These are phyloP conservation scores for Nomada ferruginata DNA, from an alignment of 2,888 invertebrate genomes.

Conservation along the genomic window DNA sequence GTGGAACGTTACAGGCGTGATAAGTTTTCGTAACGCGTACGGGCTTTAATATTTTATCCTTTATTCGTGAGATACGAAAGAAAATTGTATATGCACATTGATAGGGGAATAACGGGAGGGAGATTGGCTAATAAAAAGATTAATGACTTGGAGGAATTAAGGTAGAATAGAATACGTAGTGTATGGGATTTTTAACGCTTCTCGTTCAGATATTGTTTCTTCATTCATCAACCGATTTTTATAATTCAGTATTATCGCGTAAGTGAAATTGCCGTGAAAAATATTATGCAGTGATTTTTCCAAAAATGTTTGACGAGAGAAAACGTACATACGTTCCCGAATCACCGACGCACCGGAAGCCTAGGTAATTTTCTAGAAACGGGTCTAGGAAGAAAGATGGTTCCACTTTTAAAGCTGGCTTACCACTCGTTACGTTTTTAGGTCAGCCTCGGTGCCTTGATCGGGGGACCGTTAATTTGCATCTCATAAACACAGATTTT, in stretches of 20 bases:
- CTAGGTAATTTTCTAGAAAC: constrained; percentile 30
- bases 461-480: constrained; percentile 43
- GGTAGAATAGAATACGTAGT: too few species aligned
- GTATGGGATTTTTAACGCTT: too few species aligned
- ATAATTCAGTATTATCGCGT: background rate
- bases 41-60: too few species aligned
- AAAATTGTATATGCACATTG: too few species aligned
- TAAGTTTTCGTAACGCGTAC: too few species aligned
- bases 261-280: background rate
- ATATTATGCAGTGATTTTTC: background rate
- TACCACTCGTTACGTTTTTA: constrained; percentile 55
- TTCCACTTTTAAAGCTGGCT: constrained; percentile 46
- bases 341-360: background rate
- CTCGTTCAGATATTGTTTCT: too few species aligned
- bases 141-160: too few species aligned
- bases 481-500: constrained; percentile 48
- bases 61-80: too few species aligned
- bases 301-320: background rate
- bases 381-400: constrained; percentile 37
- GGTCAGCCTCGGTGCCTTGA: constrained; percentile 27
- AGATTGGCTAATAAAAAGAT: too few species aligned
- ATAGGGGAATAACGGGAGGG: too few species aligned
- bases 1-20: too few species aligned
- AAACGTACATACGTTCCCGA: background rate
- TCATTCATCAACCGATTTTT: too few species aligned